These are phyloP conservation scores for Diplolepis rosae DNA, from an alignment of 2,888 invertebrate genomes.

Conservation along the genomic window DNA sequence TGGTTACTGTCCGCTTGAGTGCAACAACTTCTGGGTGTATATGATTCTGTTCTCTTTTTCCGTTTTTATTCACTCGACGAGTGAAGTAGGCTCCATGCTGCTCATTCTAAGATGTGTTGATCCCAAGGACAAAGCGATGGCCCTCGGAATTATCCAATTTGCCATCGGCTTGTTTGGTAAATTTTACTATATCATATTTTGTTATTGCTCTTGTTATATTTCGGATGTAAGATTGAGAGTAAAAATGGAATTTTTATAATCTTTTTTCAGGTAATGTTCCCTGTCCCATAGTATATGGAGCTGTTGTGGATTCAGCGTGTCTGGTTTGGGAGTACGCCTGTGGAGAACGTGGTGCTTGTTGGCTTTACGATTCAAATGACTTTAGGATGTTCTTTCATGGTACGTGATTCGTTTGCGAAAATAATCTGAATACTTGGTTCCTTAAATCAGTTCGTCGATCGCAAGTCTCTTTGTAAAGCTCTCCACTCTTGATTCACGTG, in stretches of 20 bases:
- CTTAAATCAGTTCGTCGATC: conserved; percentile 3
- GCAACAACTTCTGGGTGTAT: conserved; percentile 87
- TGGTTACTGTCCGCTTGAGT: conserved; percentile 88
- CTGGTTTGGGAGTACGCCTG: conserved; percentile 90
- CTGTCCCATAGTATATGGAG: conserved; percentile 95
- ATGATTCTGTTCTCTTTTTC: conserved; percentile 88
- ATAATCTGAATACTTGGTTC: conserved; percentile 17
- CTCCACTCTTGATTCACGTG: background rate
- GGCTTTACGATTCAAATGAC: conserved; percentile 88
- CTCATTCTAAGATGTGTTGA: conserved; percentile 93
- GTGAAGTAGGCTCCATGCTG: conserved; percentile 93
- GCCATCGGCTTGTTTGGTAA: conserved; percentile 91
- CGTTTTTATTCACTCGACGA: conserved; percentile 94
- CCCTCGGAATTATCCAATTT: conserved; percentile 93
- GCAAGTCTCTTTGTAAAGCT: background rate
- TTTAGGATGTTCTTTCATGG: conserved; percentile 91
- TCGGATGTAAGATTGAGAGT: background rate
- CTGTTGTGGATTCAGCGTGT: conserved; percentile 93
- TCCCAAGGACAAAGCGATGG: conserved; percentile 95
- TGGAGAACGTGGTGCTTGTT: conserved; percentile 88
- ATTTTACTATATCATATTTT: conserved; percentile 33
- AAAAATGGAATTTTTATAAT: background rate
- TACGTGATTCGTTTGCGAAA: conserved; percentile 68
- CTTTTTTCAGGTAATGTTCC: conserved; percentile 84
- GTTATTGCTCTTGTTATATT: too few relatives aligned